Evolutionary conservation across 2,797 vertebrate genomes (phyloP).

Genomic region (Coendou prehensilis): DNA sequence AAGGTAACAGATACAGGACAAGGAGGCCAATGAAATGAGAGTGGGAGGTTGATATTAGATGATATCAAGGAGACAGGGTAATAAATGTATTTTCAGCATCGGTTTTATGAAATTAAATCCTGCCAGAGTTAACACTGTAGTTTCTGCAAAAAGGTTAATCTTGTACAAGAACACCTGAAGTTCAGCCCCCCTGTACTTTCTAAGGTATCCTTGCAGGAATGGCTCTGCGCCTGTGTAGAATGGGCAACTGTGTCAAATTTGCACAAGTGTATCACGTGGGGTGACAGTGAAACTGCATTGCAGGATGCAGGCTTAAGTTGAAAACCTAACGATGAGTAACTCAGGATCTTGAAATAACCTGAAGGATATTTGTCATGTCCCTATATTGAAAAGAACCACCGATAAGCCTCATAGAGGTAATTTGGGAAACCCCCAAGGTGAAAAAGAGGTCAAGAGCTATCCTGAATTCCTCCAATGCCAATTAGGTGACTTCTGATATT

Average conservation of each 20-base stretch:
- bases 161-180: neutral
- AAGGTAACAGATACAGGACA: neutral
- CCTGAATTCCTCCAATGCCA: neutral
- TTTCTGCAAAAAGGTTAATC: slow-evolving; percentile 5
- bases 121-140: neutral
- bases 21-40: neutral
- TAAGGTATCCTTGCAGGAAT: neutral
- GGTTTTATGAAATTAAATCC: slow-evolving; percentile 32
- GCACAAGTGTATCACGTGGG: neutral
- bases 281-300: neutral
- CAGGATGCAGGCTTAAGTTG: neutral
- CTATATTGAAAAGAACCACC: neutral
- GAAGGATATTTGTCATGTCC: neutral
- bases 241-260: neutral
- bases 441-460: neutral
- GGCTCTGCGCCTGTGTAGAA: neutral
- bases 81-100: neutral
- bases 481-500: neutral
- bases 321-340: neutral
- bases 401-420: neutral
- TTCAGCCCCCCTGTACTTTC: neutral
- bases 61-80: neutral
- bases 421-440: neutral
- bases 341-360: neutral
- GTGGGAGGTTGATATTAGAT: neutral